phyloP scores from a whole-genome alignment of 2,113 vertebrate species.

The Chauna torquata region DNA sequence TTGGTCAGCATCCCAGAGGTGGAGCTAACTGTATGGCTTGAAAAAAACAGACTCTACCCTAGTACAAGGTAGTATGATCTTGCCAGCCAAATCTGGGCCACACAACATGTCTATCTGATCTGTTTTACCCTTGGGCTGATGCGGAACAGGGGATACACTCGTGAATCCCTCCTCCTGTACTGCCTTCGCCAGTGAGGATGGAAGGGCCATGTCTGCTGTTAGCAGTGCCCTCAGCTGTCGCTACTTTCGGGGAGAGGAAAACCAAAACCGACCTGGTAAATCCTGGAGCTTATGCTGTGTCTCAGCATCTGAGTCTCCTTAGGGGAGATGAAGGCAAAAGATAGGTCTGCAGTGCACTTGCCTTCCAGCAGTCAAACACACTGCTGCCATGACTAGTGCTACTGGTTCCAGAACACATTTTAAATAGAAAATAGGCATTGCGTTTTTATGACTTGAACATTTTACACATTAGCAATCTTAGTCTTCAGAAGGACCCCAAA shows the following conservation, averaged over 20 bases:
- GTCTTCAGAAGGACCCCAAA: not conserved
- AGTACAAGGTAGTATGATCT: not conserved
- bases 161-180: not conserved
- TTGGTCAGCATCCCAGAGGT: not conserved
- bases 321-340: not conserved
- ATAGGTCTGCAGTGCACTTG: not conserved
- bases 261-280: not conserved
- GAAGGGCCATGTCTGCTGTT: not conserved
- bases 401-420: not conserved
- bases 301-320: not conserved
- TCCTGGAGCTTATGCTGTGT: not conserved
- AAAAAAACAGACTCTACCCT: not conserved
- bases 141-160: not conserved
- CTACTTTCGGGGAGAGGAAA: not conserved
- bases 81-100: not conserved
- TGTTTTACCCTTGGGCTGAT: not conserved
- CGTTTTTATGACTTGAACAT: not conserved
- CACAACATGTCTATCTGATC: rapidly evolving
- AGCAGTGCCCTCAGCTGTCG: not conserved
- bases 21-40: not conserved
- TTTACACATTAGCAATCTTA: not conserved
- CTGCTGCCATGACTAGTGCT: rapidly evolving
- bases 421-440: not conserved
- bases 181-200: not conserved
- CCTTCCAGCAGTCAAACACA: not conserved